These are phyloP conservation scores for Cherax destructor DNA, from an alignment of 1,140 invertebrate species.

Conservation along the genomic window DNA sequence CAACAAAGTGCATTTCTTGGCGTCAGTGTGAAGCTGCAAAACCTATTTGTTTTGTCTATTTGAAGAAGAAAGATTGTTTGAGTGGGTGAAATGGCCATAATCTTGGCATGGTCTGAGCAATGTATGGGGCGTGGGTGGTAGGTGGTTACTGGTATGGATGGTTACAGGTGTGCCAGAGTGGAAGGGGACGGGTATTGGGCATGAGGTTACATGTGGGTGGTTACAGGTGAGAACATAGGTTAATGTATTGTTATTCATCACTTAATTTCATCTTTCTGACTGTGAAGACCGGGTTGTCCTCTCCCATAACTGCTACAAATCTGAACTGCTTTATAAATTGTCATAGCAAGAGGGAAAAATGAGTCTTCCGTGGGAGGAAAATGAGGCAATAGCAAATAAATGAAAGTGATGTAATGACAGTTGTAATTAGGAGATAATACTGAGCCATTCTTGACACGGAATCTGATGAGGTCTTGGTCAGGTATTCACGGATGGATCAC, in stretches of 20 bases:
- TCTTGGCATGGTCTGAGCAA: not conserved
- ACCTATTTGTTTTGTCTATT: not conserved
- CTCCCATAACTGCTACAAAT: not conserved
- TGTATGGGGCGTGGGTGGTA: not conserved
- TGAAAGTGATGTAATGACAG: too few species aligned
- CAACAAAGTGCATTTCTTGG: not conserved
- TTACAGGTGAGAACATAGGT: not conserved
- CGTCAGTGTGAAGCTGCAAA: not conserved
- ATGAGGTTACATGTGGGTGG: not conserved
- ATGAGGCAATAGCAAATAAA: too few species aligned
- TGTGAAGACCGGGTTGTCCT: not conserved
- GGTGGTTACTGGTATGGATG: not conserved
- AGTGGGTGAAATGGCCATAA: not conserved
- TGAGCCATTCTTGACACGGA: too few species aligned
- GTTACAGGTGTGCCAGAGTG: not conserved
- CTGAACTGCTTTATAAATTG: too few species aligned
- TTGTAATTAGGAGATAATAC: too few species aligned
- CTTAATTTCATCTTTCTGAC: not conserved
- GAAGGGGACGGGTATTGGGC: not conserved
- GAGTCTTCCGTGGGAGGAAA: too few species aligned
- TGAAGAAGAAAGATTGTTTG: not conserved
- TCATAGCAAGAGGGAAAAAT: too few species aligned
- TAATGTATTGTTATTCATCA: too few species aligned
- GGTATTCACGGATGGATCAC: too few species aligned
- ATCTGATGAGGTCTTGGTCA: too few species aligned